Evolutionary conservation across 2,797 vertebrate genomes (phyloP), one percentile per base, ranked within the genome.

Genomic region (Pseudomugil tenellus): DNA sequence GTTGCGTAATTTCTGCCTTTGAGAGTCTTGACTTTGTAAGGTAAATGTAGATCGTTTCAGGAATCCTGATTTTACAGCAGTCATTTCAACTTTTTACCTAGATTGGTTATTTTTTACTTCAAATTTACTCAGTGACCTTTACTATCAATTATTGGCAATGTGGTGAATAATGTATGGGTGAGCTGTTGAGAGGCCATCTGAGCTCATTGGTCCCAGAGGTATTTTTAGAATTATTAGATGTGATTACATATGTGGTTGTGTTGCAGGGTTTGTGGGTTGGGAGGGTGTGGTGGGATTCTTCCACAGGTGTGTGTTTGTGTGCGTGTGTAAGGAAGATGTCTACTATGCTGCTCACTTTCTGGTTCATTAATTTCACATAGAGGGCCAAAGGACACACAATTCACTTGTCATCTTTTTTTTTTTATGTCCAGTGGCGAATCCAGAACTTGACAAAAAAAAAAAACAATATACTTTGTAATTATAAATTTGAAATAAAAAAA

Each of bases 121-220:
- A 55, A 69, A 62, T 64, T 72, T 25, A 79, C 76, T 80, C 46
- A 12, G 65, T 77, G 63, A 74, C 70, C 67, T 85, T 63, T 13
- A 67, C 58, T 74, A 87, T 91, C 48, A 90, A 84, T 91, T 87
- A 91, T 90, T 91, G 76, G 74, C 71, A 67, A 79, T 10, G 35
- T 39, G 59, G 10, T 91, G 53, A 91, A 92, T 90, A 76, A 91
- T 91, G 87, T 54, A 87, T 11, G 26, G 34, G n/a, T 58, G 51
- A 63, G 60, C 70, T 65, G 65, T 57, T 67, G 79, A 65, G 63
- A 75, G 76, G 71, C 77, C 35, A 57, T 70, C 59, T 51, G 41
- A 76, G 39, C 76, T 74, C 48, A 55, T 25, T 2, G 1, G 28
- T 72, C 61, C 51, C 75, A 29, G 35, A 75, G 56, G 13, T 78